These are phyloP conservation scores for Oreonectes daqikongensis DNA, from an alignment of 2,797 vertebrate genomes.

Conservation along the genomic window DNA sequence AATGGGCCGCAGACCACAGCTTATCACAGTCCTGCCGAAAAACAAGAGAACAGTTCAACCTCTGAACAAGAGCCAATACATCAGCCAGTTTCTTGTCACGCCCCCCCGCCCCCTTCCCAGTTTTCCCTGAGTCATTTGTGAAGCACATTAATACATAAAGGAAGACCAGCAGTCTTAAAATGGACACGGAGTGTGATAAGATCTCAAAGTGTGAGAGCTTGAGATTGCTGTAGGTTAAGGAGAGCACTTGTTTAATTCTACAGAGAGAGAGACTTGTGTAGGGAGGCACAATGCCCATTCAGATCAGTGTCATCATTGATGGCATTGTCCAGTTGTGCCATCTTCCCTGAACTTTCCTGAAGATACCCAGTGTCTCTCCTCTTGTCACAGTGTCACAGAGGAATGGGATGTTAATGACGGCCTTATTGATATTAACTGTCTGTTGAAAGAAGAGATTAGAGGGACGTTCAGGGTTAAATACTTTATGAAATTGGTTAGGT, in stretches of 20 bases:
- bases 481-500: no score
- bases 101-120: slow-evolving; percentile 1
- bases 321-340: slow-evolving; percentile 37
- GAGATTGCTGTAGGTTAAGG: slow-evolving; percentile 25
- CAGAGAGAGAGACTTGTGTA: slow-evolving; percentile 52
- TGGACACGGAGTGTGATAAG: background rate
- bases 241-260: background rate
- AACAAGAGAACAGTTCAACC: slow-evolving; percentile 34
- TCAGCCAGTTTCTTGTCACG: slow-evolving; percentile 40
- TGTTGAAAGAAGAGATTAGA: background rate
- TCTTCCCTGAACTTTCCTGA: slow-evolving; percentile 27
- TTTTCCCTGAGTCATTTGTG: slow-evolving; percentile 46
- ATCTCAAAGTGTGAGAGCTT: background rate
- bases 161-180: background rate
- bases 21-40: slow-evolving; percentile 30
- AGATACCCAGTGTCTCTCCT: slow-evolving; percentile 27
- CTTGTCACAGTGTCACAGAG: no score
- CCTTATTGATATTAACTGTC: background rate
- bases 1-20: slow-evolving; percentile 22
- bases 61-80: slow-evolving; percentile 47
- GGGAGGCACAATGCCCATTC: slow-evolving; percentile 63
- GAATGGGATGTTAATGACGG: no score
- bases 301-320: slow-evolving; percentile 49
- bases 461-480: background rate
- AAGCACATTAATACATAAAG: slow-evolving; percentile 39